These are phyloP conservation scores for Panagrolaimus sp. DNA, from an alignment of 1,140 invertebrate species.

Conservation along the genomic window DNA sequence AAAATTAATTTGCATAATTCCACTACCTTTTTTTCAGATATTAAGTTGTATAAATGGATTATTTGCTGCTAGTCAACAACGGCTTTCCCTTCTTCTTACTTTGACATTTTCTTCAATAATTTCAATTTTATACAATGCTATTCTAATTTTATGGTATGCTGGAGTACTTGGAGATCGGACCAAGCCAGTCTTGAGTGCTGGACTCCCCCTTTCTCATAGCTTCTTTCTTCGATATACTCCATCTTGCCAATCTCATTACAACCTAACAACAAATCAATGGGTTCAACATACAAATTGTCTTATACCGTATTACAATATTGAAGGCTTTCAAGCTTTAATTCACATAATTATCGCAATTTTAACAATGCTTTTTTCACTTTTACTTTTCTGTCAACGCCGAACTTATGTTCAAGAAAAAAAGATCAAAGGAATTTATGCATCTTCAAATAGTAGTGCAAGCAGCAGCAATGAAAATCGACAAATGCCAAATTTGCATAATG, in stretches of 20 bases:
- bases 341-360: slow-evolving; percentile 8
- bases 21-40: slow-evolving; percentile 5
- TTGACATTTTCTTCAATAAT: slow-evolving; percentile 1
- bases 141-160: slow-evolving; percentile 10
- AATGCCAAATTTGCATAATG: slow-evolving; percentile 3
- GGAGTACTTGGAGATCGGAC: slow-evolving; percentile 6
- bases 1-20: too few species aligned
- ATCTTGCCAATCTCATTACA: not conserved
- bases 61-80: slow-evolving; percentile 13
- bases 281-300: not conserved
- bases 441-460: not conserved
- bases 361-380: not conserved
- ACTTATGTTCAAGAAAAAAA: not conserved
- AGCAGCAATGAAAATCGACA: not conserved
- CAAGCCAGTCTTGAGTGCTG: not conserved
- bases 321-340: not conserved
- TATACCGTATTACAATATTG: slow-evolving; percentile 12
- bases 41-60: slow-evolving; percentile 16
- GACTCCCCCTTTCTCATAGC: slow-evolving; percentile 6
- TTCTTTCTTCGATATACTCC: slow-evolving; percentile 13
- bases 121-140: not conserved
- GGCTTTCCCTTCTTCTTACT: not conserved
- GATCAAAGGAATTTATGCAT: not conserved
- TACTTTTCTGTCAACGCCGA: not conserved
- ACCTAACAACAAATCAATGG: not conserved